Evolutionary conservation across 2,888 invertebrate species (phyloP), one percentile per base, ranked within the genome.

Genomic region (Ommatoiulus sabulosus): DNA sequence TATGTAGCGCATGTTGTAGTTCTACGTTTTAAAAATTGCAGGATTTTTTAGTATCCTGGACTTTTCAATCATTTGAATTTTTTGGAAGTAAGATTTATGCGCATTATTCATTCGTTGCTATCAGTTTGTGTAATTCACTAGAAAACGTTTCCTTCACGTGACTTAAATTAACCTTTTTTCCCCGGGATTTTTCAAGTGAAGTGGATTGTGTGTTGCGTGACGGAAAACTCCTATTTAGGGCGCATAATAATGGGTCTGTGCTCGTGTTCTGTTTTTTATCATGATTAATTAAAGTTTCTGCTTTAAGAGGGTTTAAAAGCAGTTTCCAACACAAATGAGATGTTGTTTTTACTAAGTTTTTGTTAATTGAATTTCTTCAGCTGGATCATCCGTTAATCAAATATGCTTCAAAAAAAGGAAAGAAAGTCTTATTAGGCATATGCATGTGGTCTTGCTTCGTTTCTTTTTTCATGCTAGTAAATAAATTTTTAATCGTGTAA

Each of bases 221-320:
- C 72, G 24, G 20, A 12, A 20, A 72, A 72, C 72, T 72, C 72
- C 8, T 72, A 72, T 72, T 72, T 72, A 72, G 72, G 72, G 72
- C 72, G 24, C 72, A 4, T n/a, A 2, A 8, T 7, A 72, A 20
- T 72, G 24, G 52, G 20, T n/a, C 24, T 24, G 20, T 24, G 72
- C 20, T 6, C 72, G 20, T 0, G 24, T 72, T 72, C 72, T 72
- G 72, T 72, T 72, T 72, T 20, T 72, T 24, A 72, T 72, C 72
- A 20, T 72, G 72, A 72, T 72, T 72, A 72, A 72, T 72, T 72
- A 72, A 72, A 72, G 72, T 72, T 72, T 72, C 24, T 3, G 72
- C 72, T 72, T 72, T 20, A 72, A 72, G 72, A 10, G 20, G 72
- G 72, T 72, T 72, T 72, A 72, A 72, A 72, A 72, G 72, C 72